Conservation (phyloP, 1,140 invertebrate genomes). For the Cotesia chilonis region DNA sequence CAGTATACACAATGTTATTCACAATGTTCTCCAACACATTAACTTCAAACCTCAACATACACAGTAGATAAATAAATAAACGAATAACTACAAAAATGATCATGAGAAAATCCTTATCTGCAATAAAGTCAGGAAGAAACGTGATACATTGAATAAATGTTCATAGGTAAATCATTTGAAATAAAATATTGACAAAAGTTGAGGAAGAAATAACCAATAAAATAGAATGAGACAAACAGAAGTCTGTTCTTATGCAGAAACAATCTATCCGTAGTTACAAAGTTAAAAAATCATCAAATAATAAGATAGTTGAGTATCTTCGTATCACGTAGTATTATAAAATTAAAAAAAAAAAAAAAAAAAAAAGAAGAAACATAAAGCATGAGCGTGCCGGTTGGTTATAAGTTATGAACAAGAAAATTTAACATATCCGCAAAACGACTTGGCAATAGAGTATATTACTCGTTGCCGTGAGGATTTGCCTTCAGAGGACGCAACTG, state of each 20-base stretch:
- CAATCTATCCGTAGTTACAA: background rate
- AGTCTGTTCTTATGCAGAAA: background rate
- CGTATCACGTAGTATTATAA: background rate
- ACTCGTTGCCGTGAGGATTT: background rate
- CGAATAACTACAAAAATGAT: too few species aligned
- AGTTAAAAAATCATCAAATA: background rate
- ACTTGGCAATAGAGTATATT: conserved; percentile 21
- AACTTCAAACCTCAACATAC: too few species aligned
- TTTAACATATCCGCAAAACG: conserved; percentile 32
- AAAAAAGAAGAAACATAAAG: too few species aligned
- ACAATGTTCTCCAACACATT: too few species aligned
- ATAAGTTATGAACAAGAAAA: background rate
- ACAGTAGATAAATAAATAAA: too few species aligned
- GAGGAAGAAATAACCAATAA: background rate
- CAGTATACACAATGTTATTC: too few species aligned
- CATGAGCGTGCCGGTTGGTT: background rate
- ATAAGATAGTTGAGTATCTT: background rate
- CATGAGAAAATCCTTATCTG: too few species aligned
- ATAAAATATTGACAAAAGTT: background rate
- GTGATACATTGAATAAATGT: background rate
- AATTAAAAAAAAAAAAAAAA: background rate
- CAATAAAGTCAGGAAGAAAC: too few species aligned
- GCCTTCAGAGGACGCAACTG: conserved; percentile 17
- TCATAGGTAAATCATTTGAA: background rate
- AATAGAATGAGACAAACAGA: background rate